Evolutionary conservation across 2,888 invertebrate genomes (phyloP), one percentile per base, ranked within the genome.

Genomic region (Aricia artaxerxes): DNA sequence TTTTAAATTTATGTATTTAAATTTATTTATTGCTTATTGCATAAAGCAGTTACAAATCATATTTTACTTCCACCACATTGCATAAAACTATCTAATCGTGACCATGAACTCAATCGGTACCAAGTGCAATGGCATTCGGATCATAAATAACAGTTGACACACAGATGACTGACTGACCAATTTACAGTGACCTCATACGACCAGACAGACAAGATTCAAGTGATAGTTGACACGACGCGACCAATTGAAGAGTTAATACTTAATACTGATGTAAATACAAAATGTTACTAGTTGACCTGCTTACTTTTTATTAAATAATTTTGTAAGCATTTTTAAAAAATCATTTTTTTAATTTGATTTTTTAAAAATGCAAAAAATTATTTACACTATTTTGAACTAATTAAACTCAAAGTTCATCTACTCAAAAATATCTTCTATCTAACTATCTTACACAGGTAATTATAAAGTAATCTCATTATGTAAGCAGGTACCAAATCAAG

Each of bases 91-190:
- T 82, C 80, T 80, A 80, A 80, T 79, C 79, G 80, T 87, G 93
- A 87, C 93, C 93, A 83, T 94, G 93, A 94, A 93, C 93, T 84
- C 91, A 91, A 91, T 92, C 87, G 88, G 86, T 87, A 85, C 82
- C 89, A 89, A 93, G 93, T 92, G 92, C 93, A 93, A 91, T 89
- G 91, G 88, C 90, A 91, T 90, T 89, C 88, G 89, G 87, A 86
- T 84, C 88, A 92, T 93, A 92, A 93, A 92, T 92, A 88, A 90
- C 89, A 93, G 89, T 92, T 85, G 82, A 83, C 92, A 92, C 83
- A 86, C 84, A 80, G 85, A 87, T 84, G 85, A 87, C 85, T 86
- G 88, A 89, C 84, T 86, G 86, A 87, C 91, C 91, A 91, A 85
- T 84, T 84, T 85, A 87, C 80, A 80, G 69, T 86, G 91, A 90